Evolutionary conservation across 2,888 invertebrate genomes (phyloP), one percentile per base, ranked within the genome.

Genomic region (Spisula subtruncata): DNA sequence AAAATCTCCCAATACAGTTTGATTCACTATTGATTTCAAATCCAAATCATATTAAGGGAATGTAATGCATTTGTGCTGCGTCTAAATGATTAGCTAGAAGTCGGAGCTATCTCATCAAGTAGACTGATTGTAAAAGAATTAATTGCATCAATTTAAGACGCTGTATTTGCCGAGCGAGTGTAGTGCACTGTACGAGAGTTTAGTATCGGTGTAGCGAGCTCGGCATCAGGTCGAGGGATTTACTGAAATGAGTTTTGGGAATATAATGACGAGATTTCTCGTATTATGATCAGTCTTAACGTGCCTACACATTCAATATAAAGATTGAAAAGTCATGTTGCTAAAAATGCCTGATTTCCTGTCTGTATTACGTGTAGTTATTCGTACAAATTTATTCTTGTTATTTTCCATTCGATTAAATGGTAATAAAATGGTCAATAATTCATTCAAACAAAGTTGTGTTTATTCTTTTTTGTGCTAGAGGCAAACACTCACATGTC

Each of bases 21-120:
- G 87, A 91, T 89, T 89, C 87, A 32, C 79, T 89, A 92, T 92
- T 86, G 92, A 92, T 92, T 90, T 90, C 81, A 84, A 85, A 88
- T 81, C 83, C 56, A 85, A 87, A 87, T 89, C 86, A 86, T 89
- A 90, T 90, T 89, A 89, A 88, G 89, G 25, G 85, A 89, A 85
- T 87, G 90, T 89, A 90, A 89, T 87, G 90, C 88, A 84, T 87
- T 89, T 87, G 85, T 79, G 87, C 89, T 88, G 81, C 83, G 25
- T 86, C 88, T 51, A 83, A 60, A 75, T 89, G 88, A 90, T 89
- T 87, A 87, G 71, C 84, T 79, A 4, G 48, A 60, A 71, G 85
- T 84, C 80, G 75, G n/a, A 12, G 51, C 35, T 75, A 75, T 32
- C 75, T 75, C 75, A 75, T 75, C 75, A 75, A 75, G 75, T 80